Evolutionary conservation across 2,888 invertebrate genomes (phyloP), one percentile per base, ranked within the genome.

Genomic region (Acleris laterana): DNA sequence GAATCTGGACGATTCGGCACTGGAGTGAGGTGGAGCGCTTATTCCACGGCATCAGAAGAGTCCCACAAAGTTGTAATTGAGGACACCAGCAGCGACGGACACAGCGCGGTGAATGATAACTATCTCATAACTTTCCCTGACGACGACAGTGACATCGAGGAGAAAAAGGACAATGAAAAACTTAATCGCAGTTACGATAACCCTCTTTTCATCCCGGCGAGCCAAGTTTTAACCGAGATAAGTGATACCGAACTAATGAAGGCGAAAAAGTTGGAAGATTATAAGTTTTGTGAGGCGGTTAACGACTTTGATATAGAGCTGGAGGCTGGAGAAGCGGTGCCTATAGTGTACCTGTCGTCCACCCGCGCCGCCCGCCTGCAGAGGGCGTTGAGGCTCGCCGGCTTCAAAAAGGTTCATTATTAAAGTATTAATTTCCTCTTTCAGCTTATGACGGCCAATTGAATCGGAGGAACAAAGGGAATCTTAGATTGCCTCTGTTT

Each of bases 301-400:
- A 88, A 88, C 82, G 90, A 89, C 86, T 89, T 90, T 77, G 90
- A 90, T 77, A 89, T 89, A 71, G 89, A 90, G 78, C 79, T 90
- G 80, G 90, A 90, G 74, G 77, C 80, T 60, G 87, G 80, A 38
- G 90, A 90, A 72, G 88, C 87, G 66, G 87, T 87, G 68, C 91
- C 90, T 59, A 88, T 90, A 78, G 90, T 93, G 72, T 89, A 92
- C 79, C 89, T 94, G 75, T 90, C 93, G 62, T 89, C 89, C 20
- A 87, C 90, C 73, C 89, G 93, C 62, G 94, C 93, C 51, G 93
- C 94, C 52, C 84, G 85, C 64, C 82, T 95, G 75, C 93, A 93
- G 80, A 87, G 94, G 72, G 89, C 93, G n/a, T 81, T 94, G 52
- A 90, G 93, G 71, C 93, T 93, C 79, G 93, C 91, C 49, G 94